Evolutionary conservation across 2,113 vertebrate genomes (phyloP).

Genomic region (Macquaria australasica): DNA sequence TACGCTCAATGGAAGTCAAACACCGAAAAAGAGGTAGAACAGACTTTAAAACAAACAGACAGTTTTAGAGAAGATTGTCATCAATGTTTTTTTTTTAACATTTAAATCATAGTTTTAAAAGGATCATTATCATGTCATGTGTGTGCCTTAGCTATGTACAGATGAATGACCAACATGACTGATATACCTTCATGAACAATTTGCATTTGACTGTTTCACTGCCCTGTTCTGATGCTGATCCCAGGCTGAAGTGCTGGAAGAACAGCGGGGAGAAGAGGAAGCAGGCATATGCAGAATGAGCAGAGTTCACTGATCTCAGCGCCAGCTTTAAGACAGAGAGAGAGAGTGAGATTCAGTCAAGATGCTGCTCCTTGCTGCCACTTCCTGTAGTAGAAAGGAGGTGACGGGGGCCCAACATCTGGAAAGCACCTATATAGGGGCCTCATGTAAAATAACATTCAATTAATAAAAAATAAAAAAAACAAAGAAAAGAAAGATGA

Average conservation of each 20-base stretch:
- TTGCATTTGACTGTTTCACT: conserved; percentile 84
- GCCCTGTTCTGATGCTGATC: conserved; percentile 49
- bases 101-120: not conserved
- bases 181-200: conserved; percentile 90
- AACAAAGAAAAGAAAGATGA: not conserved
- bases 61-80: not conserved
- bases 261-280: conserved; percentile 92
- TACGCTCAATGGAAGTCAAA: conserved; percentile 88
- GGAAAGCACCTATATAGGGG: not conserved
- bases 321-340: conserved; percentile 85
- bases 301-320: conserved; percentile 90
- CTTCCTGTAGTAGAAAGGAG: not conserved
- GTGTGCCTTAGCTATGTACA: not conserved
- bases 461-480: not conserved
- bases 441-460: not conserved
- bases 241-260: conserved; percentile 89
- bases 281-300: conserved; percentile 91
- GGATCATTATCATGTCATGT: not conserved
- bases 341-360: not conserved
- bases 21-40: conserved; percentile 92
- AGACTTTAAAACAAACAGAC: conserved; percentile 79
- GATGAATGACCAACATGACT: not conserved
- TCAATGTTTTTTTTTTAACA: not conserved
- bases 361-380: not conserved
- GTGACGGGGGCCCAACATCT: not conserved